Conservation (phyloP, 2,113 vertebrate species). For the Crotalus viridis region DNA sequence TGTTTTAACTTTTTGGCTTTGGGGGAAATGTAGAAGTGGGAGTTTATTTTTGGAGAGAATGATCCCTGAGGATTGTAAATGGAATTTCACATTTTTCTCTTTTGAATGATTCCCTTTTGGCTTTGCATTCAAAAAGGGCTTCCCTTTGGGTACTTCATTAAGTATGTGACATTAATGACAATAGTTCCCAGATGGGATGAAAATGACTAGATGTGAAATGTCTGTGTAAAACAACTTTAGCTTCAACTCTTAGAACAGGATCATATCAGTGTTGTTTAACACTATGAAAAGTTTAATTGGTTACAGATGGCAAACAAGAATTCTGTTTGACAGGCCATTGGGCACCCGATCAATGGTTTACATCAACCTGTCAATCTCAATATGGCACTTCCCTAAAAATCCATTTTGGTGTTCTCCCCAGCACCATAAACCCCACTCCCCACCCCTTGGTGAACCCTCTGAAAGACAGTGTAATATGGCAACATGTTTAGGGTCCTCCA, state of each 20-base stretch:
- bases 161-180: slow-evolving; percentile 19
- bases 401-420: slow-evolving; percentile 21
- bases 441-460: slow-evolving; percentile 43
- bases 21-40: not conserved
- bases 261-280: slow-evolving; percentile 53
- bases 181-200: not conserved
- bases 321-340: slow-evolving; percentile 62
- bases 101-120: not conserved
- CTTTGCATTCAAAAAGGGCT: not conserved
- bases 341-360: slow-evolving; percentile 71
- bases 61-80: not conserved
- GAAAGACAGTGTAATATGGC: slow-evolving; percentile 72
- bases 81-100: not conserved
- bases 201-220: slow-evolving; percentile 15
- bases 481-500: slow-evolving; percentile 74
- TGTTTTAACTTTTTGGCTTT: not conserved
- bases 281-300: slow-evolving; percentile 67
- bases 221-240: slow-evolving; percentile 29
- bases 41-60: not conserved
- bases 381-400: slow-evolving; percentile 60
- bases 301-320: slow-evolving; percentile 68
- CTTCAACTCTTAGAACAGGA: slow-evolving; percentile 48
- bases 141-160: slow-evolving; percentile 18
- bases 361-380: slow-evolving; percentile 81
- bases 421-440: not conserved